Evolutionary conservation across 2,797 vertebrate genomes (phyloP).

Genomic region (Myotis pilosus): DNA sequence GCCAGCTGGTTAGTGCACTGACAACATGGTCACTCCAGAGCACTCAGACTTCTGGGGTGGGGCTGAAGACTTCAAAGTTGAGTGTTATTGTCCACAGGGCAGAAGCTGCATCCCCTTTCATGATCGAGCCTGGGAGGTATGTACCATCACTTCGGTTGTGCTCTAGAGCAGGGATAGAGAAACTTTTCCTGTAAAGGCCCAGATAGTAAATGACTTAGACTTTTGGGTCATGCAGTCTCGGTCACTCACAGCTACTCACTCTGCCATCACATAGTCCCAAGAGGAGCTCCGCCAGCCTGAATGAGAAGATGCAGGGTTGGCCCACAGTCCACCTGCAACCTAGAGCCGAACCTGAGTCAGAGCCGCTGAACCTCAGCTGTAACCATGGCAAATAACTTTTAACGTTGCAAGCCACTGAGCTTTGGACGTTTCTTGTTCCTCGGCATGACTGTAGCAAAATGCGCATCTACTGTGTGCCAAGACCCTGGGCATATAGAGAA

Average conservation of each 20-base stretch:
- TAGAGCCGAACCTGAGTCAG: not conserved
- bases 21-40: not conserved
- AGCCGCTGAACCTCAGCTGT: not conserved
- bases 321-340: not conserved
- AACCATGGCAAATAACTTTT: not conserved
- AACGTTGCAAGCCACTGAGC: not conserved
- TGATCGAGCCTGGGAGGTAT: not conserved
- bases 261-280: not conserved
- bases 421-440: not conserved
- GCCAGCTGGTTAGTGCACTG: not conserved
- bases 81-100: not conserved
- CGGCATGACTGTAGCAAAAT: not conserved
- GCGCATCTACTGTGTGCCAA: not conserved
- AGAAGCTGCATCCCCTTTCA: not conserved
- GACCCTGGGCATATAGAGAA: not conserved
- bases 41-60: not conserved
- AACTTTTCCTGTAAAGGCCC: not conserved
- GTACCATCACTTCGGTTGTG: not conserved
- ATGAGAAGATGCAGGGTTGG: not conserved
- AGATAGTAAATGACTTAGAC: not conserved
- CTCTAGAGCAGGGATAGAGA: not conserved
- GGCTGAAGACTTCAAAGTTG: not conserved
- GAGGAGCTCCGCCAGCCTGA: not conserved
- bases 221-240: not conserved
- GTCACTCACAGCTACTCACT: not conserved